These are phyloP conservation scores for Muscicapa striata DNA, from an alignment of 2,797 vertebrate species.

Conservation along the genomic window DNA sequence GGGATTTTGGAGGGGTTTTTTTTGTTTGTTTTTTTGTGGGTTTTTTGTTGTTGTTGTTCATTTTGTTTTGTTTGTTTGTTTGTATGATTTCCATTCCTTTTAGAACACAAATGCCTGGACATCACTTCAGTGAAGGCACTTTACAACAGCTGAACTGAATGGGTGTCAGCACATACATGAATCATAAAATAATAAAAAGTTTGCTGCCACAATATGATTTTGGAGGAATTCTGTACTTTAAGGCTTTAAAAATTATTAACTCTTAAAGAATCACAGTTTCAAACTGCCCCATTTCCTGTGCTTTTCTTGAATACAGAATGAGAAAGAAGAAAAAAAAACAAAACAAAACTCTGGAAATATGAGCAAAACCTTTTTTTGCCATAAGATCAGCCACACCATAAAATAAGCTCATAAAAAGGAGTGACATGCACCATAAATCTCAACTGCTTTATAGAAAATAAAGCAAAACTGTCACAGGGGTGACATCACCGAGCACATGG, in stretches of 20 bases:
- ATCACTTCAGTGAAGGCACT: not conserved
- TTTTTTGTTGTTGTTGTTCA: too few relatives aligned
- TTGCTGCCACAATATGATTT: not conserved
- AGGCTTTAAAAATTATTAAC: not conserved
- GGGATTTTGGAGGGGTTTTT: not conserved
- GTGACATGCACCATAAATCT: not conserved
- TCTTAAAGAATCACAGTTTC: not conserved
- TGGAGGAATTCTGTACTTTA: not conserved
- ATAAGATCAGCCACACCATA: not conserved
- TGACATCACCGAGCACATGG: not conserved
- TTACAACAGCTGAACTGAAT: not conserved
- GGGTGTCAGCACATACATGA: not conserved
- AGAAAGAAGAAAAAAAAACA: too few relatives aligned
- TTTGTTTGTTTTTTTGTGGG: not conserved
- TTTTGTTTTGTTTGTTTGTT: too few relatives aligned
- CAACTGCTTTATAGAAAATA: slow-evolving; percentile 5
- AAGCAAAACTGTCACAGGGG: not conserved
- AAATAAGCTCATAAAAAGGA: slow-evolving; percentile 23
- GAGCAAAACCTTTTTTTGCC: slow-evolving; percentile 17
- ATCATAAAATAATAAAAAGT: not conserved
- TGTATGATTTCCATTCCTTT: not conserved
- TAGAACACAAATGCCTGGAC: not conserved
- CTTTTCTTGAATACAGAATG: not conserved
- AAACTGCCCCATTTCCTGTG: not conserved
- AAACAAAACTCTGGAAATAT: not conserved